These are phyloP conservation scores for Eupeodes corollae DNA, from an alignment of 1,140 invertebrate genomes.

Conservation along the genomic window DNA sequence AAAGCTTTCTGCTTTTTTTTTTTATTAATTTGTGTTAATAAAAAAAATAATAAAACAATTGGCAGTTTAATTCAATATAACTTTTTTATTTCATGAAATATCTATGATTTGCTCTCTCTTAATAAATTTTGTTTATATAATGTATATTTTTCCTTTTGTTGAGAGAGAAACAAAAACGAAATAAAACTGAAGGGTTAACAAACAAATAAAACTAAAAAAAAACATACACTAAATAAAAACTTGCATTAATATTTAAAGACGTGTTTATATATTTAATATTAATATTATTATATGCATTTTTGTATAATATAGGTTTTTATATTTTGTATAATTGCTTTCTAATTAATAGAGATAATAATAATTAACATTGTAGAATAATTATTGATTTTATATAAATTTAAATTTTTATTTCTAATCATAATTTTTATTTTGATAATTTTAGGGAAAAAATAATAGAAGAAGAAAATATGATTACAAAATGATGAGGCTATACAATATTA, in stretches of 20 bases:
- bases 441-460: neutral
- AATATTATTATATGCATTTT: neutral
- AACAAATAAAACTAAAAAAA: neutral
- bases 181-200: too few relatives aligned
- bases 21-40: conserved; percentile 4
- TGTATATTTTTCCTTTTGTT: too few relatives aligned
- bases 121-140: too few relatives aligned
- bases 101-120: neutral
- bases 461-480: neutral
- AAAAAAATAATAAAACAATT: neutral
- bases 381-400: neutral
- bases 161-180: too few relatives aligned
- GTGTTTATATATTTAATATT: neutral
- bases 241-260: neutral
- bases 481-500: neutral
- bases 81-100: neutral
- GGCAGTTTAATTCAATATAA: neutral
- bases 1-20: neutral
- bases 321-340: neutral
- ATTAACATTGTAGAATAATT: neutral
- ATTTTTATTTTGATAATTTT: neutral
- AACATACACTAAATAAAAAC: conserved; percentile 1
- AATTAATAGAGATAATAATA: neutral
- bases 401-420: neutral
- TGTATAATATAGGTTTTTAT: neutral